Evolutionary conservation across 2,113 vertebrate species (phyloP), one percentile per base, ranked within the genome.

Genomic region (Spilogale gracilis): DNA sequence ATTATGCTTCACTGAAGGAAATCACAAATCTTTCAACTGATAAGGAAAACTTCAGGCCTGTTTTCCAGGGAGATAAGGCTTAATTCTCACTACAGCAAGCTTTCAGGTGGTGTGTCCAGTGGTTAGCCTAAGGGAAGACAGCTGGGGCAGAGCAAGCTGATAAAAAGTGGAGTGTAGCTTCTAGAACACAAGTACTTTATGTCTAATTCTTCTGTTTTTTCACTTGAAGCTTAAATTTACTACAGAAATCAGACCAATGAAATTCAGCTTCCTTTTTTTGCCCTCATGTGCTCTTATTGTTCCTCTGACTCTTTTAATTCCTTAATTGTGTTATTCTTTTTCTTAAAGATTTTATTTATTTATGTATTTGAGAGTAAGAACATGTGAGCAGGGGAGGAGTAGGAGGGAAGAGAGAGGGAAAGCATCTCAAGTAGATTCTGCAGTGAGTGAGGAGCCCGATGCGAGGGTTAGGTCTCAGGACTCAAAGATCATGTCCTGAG

Each of bases 1-100:
- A 95, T 96, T 84, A 92, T 71, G 52, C 18, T 92, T 73, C 45
- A 6, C 78, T 61, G 50, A 92, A 18, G 23, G 20, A 83, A 89
- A 20, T 43, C 86, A 32, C 30, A 17, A 95, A 89, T 76, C 80
- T 67, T 94, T 95, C 63, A 48, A 63, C 11, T n/a, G 67, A 89
- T 95, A 89, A 93, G 71, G 71, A 89, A 83, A 76, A 45, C 48
- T 82, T 84, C 30, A 71, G 38, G 45, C 32, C 7, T n/a, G 3
- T 85, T 91, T 94, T 91, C 43, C 5, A 14, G 27, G 52, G 25
- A 95, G 60, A 61, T 38, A 65, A 45, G 32, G 27, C 32, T 94
- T 92, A 61, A 73, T 27, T 43, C 9, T 84, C n/a, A 71, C 17
- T 43, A 32, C 17, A 90, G 91, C 43, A 71, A 56, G 58, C 30